A percentile compares a stretch with the other conserved stretches of the same genome.
Conservation (phyloP, 30 jellyfish, hydroid and myxozoan species). For the Hydra vulgaris region DNA sequence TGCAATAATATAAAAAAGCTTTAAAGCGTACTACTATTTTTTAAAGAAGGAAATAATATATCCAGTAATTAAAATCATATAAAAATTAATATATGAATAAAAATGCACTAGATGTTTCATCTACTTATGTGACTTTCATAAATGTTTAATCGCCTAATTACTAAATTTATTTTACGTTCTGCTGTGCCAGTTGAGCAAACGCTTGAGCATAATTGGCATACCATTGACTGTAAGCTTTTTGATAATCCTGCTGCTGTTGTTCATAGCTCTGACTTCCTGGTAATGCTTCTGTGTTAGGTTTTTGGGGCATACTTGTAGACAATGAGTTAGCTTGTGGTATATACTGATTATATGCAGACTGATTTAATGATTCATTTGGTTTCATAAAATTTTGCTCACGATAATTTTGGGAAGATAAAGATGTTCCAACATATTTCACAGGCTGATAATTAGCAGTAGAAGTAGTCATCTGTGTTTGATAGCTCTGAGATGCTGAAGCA, state of each 20-base stretch:
- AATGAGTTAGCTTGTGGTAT: not conserved
- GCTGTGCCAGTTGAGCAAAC: constrained; percentile 29
- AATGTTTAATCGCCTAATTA: too few relatives aligned
- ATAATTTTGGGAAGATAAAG: not conserved
- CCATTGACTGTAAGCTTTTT: constrained; percentile 47
- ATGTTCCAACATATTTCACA: not conserved
- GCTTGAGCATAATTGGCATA: constrained; percentile 42
- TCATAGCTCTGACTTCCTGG: constrained; percentile 16
- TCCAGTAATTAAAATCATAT: too few relatives aligned
- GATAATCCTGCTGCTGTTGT: constrained; percentile 34
- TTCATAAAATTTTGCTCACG: not conserved
- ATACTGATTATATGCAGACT: not conserved
- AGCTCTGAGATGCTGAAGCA: constrained; percentile 12
- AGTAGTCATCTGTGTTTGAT: constrained; percentile 38
- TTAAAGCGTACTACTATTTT: too few relatives aligned
- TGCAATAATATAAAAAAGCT: too few relatives aligned
- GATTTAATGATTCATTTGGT: not conserved
- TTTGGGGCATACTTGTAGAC: constrained; percentile 2
- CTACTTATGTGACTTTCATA: too few relatives aligned
- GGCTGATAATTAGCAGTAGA: constrained; percentile 34
- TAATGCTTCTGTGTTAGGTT: constrained; percentile 6
- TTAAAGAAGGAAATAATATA: too few relatives aligned
- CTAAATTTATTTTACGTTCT: not conserved
- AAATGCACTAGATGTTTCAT: too few relatives aligned
- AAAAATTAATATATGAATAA: too few relatives aligned